Evolutionary conservation across 2,113 vertebrate species (phyloP).

Genomic region (Heterotis niloticus): DNA sequence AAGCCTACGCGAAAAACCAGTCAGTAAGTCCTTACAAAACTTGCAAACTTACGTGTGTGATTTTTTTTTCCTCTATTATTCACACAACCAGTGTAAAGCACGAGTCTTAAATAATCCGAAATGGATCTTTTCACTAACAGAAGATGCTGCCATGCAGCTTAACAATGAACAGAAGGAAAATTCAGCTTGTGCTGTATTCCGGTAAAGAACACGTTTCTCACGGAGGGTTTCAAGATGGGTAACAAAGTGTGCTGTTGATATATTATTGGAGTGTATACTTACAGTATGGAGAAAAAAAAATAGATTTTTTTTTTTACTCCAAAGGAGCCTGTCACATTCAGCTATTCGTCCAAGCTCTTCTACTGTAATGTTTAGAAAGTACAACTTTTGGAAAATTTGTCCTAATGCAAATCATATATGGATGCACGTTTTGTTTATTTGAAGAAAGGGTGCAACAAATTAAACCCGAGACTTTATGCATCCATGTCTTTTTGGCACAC

Average conservation of each 20-base stretch:
- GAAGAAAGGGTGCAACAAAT: too few relatives aligned
- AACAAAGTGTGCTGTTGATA: not conserved
- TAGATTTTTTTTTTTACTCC: not conserved
- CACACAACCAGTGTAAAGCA: not conserved
- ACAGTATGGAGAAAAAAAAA: not conserved
- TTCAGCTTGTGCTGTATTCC: not conserved
- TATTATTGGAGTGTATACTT: not conserved
- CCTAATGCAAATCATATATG: too few relatives aligned
- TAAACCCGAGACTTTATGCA: too few relatives aligned
- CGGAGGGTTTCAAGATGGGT: not conserved
- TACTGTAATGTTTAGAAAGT: too few relatives aligned
- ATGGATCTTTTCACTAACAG: slow-evolving; percentile 15
- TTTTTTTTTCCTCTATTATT: not conserved
- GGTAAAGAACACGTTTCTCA: not conserved
- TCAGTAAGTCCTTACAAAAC: not conserved
- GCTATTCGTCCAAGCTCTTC: too few relatives aligned
- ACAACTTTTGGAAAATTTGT: too few relatives aligned
- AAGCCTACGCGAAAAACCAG: not conserved
- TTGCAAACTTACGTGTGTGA: not conserved
- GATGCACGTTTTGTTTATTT: too few relatives aligned
- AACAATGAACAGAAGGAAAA: slow-evolving; percentile 8
- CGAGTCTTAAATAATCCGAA: slow-evolving; percentile 2
- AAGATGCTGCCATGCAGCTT: slow-evolving; percentile 5
- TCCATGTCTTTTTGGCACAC: too few relatives aligned
- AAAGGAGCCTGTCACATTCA: too few relatives aligned